These are phyloP conservation scores for Dissostichus mawsoni DNA, from an alignment of 2,113 vertebrate species.

Conservation along the genomic window DNA sequence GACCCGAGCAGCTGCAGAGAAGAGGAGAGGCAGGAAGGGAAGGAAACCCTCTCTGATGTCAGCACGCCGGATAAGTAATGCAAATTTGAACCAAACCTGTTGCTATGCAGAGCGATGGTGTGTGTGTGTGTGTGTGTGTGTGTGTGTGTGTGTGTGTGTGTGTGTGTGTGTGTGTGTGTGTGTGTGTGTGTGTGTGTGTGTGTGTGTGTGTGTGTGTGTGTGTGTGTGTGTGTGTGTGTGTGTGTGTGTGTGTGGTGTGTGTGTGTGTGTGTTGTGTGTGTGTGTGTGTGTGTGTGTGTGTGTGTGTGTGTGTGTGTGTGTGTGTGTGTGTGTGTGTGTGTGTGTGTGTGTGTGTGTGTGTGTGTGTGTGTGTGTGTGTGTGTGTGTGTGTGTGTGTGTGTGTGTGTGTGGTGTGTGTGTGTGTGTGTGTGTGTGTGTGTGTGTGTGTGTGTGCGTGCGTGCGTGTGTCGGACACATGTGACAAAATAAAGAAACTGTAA, in stretches of 20 bases:
- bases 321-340: conserved; percentile 12
- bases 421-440: background rate
- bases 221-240: conserved; percentile 9
- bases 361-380: conserved; percentile 9
- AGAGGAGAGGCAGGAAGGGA: conserved; percentile 57
- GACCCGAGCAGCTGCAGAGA: conserved; percentile 73
- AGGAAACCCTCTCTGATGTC: conserved; percentile 65
- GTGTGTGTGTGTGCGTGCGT: background rate
- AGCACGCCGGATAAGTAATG: conserved; percentile 39
- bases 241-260: conserved; percentile 9
- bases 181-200: conserved; percentile 1
- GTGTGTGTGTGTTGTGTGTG: too few species aligned
- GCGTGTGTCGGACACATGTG: background rate
- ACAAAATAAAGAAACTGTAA: too few species aligned
- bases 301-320: conserved; percentile 12
- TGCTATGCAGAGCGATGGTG: background rate
- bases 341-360: conserved; percentile 16
- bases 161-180: background rate
- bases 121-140: background rate
- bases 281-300: conserved; percentile 9
- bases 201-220: conserved; percentile 12
- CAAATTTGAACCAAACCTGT: conserved; percentile 53
- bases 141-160: background rate
- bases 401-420: background rate
- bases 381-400: conserved; percentile 18